Evolutionary conservation across 2,113 vertebrate species (phyloP).

Genomic region (Colistium nudipinnis): DNA sequence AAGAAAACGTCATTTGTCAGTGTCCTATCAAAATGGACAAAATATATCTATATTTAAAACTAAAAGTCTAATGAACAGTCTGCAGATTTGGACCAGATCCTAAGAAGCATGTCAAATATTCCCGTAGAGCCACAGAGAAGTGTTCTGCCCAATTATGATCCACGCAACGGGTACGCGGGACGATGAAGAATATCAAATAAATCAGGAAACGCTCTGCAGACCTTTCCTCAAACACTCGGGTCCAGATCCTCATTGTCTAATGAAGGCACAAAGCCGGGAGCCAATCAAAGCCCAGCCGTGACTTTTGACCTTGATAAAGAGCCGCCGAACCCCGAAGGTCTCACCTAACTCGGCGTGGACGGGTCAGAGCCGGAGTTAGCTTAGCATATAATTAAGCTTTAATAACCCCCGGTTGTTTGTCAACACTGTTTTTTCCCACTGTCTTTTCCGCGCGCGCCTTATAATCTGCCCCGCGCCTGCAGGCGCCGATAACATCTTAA

Average conservation of each 20-base stretch:
- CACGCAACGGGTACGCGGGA: too few species aligned
- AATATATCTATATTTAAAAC: too few species aligned
- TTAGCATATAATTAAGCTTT: conserved; percentile 86
- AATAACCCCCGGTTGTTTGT: conserved; percentile 86
- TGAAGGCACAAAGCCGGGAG: conserved; percentile 49
- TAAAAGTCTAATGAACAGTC: too few species aligned
- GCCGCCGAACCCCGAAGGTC: conserved; percentile 73
- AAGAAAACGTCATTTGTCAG: too few species aligned
- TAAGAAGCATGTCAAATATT: too few species aligned
- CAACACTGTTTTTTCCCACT: conserved; percentile 81
- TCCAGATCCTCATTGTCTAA: conserved; percentile 56
- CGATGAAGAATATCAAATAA: conserved; percentile 13
- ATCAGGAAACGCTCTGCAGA: conserved; percentile 27
- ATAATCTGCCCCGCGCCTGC: conserved; percentile 83
- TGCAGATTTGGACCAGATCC: too few species aligned
- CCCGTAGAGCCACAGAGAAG: too few species aligned
- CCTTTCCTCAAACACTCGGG: conserved; percentile 31
- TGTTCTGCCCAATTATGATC: too few species aligned
- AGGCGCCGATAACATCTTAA: conserved; percentile 84
- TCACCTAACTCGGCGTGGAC: conserved; percentile 77
- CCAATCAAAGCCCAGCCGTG: conserved; percentile 71
- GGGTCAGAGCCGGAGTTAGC: conserved; percentile 75
- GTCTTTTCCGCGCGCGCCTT: conserved; percentile 76
- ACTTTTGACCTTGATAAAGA: conserved; percentile 84
- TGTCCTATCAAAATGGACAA: too few species aligned